Percentiles rank a stretch among this genome's conserved stretches.
phyloP scores from a whole-genome alignment of 2,113 vertebrate genomes.

The Bubo bubo region DNA sequence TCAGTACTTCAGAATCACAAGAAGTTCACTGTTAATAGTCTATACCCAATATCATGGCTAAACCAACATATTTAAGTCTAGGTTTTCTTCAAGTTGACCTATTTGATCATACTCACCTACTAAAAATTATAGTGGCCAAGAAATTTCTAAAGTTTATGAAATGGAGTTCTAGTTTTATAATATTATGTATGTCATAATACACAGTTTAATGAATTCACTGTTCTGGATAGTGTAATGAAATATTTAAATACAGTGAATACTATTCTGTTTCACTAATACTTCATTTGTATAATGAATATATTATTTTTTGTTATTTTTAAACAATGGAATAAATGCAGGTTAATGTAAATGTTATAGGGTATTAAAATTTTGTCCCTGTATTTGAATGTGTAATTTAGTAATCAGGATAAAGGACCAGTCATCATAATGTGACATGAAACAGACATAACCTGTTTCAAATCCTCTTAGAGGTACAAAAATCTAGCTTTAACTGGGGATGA shows the following conservation, averaged over 20 bases:
- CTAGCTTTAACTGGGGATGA: background rate
- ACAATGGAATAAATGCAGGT: background rate
- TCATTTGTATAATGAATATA: background rate
- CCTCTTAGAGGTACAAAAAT: background rate
- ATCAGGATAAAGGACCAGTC: background rate
- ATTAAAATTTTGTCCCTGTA: background rate
- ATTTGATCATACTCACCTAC: background rate
- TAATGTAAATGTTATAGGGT: background rate
- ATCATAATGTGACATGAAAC: background rate
- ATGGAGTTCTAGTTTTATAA: background rate
- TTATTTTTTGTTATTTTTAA: background rate
- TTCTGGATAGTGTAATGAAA: background rate
- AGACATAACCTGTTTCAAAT: background rate
- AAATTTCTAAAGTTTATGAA: background rate
- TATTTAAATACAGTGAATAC: background rate
- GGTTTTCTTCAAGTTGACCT: background rate
- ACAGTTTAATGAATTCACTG: background rate
- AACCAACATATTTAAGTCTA: background rate
- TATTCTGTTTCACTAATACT: background rate
- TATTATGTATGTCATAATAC: background rate
- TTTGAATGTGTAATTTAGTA: background rate
- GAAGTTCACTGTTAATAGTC: background rate
- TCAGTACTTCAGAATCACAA: background rate
- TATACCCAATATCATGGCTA: background rate
- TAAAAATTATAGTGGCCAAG: background rate